phyloP scores from a whole-genome alignment of 2,113 vertebrate species.

The Alces alces region DNA sequence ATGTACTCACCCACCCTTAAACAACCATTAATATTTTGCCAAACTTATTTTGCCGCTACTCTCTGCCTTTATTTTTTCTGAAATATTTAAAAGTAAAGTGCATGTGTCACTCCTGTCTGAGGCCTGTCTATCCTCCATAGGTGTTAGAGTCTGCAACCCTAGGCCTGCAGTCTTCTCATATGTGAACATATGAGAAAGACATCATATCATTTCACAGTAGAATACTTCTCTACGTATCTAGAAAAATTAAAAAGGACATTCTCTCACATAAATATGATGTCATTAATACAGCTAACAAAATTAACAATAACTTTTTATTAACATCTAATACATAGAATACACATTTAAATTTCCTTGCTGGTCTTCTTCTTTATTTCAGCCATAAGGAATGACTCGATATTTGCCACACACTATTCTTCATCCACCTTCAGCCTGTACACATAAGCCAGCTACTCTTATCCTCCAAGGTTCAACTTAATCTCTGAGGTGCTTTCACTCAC shows the following conservation, averaged over 20 bases:
- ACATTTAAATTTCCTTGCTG: background rate
- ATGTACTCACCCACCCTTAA: background rate
- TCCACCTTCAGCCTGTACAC: background rate
- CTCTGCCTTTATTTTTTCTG: background rate
- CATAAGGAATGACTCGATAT: background rate
- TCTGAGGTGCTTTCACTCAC: background rate
- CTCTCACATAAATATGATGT: background rate
- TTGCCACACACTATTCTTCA: background rate
- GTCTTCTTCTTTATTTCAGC: constrained; percentile 1
- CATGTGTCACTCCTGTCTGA: background rate
- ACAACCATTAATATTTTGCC: background rate
- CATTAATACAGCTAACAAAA: background rate
- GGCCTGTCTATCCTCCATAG: background rate
- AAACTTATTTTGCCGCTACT: background rate
- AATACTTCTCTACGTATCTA: background rate
- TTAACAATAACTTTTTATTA: background rate
- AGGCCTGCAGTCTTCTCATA: background rate
- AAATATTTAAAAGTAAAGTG: background rate
- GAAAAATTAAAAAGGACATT: constrained; percentile 20
- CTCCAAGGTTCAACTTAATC: background rate
- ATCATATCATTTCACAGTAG: background rate
- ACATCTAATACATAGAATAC: background rate
- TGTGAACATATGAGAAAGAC: background rate
- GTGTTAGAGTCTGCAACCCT: background rate
- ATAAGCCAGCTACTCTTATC: background rate